Evolutionary conservation across 1,140 invertebrate genomes (phyloP).

Genomic region (Ridgeia piscesae): DNA sequence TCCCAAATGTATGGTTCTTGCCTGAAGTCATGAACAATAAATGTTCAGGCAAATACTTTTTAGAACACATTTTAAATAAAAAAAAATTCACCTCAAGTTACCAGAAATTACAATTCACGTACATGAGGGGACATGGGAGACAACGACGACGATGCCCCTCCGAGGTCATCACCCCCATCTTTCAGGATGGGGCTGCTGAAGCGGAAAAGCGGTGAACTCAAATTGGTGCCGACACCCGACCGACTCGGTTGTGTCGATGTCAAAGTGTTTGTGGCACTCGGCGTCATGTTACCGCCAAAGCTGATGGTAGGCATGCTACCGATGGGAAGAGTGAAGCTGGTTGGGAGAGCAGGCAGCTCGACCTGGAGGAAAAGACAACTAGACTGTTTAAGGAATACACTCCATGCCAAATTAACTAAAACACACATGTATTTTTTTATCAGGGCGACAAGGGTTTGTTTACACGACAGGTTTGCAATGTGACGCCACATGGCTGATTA

Average conservation of each 20-base stretch:
- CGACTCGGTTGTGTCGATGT: background rate
- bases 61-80: too few relatives aligned
- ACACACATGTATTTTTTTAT: too few relatives aligned
- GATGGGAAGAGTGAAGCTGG: constrained; percentile 42
- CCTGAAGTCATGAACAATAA: too few relatives aligned
- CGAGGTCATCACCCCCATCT: background rate
- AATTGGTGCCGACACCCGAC: background rate
- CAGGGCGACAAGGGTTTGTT: too few relatives aligned
- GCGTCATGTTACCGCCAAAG: background rate
- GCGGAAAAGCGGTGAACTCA: background rate
- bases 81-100: background rate
- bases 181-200: constrained; percentile 14
- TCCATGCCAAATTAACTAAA: too few relatives aligned
- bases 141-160: background rate
- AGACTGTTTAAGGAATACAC: too few relatives aligned
- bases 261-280: background rate
- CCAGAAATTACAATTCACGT: background rate
- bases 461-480: too few relatives aligned
- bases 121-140: background rate
- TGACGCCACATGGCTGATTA: too few relatives aligned
- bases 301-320: background rate
- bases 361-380: constrained; percentile 21
- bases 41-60: too few relatives aligned
- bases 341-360: constrained; percentile 38
- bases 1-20: too few relatives aligned